Evolutionary conservation across 1,140 invertebrate genomes (phyloP).

Genomic region (Onthophagus taurus): DNA sequence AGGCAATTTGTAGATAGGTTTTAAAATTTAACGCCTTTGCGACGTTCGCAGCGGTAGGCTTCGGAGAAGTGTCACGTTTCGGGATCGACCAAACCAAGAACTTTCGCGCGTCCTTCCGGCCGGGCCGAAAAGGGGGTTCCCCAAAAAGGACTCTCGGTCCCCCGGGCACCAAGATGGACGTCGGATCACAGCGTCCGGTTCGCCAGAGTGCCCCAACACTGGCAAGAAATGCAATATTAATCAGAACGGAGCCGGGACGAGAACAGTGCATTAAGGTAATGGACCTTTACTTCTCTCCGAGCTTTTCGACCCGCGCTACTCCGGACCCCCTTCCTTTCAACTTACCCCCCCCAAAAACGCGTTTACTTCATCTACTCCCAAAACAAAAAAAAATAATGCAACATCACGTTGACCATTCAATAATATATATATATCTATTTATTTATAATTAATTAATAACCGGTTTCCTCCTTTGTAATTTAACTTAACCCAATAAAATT

Average conservation of each 20-base stretch:
- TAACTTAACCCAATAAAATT: too few species aligned
- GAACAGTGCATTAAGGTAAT: constrained; percentile 35
- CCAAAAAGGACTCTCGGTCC: too few species aligned
- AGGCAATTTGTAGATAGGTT: constrained; percentile 19
- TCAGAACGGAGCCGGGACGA: constrained; percentile 30
- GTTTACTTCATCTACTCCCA: too few species aligned
- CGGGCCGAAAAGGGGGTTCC: too few species aligned
- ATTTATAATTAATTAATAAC: too few species aligned
- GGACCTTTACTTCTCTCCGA: constrained; percentile 23
- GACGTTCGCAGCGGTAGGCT: neutral
- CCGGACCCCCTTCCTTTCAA: too few species aligned
- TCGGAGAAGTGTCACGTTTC: constrained; percentile 17
- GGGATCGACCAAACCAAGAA: neutral
- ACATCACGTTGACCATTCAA: too few species aligned
- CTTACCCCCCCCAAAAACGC: too few species aligned
- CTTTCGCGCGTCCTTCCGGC: neutral
- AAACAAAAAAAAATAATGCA: too few species aligned
- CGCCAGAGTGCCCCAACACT: constrained; percentile 26
- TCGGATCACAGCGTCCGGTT: constrained; percentile 20
- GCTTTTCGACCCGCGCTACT: too few species aligned
- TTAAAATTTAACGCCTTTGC: constrained; percentile 16
- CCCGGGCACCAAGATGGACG: constrained; percentile 24
- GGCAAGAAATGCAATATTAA: constrained; percentile 35
- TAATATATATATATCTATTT: too few species aligned
- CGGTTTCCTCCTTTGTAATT: too few species aligned